These are phyloP conservation scores for Megaceryle alcyon DNA, from an alignment of 2,797 vertebrate species.

Conservation along the genomic window DNA sequence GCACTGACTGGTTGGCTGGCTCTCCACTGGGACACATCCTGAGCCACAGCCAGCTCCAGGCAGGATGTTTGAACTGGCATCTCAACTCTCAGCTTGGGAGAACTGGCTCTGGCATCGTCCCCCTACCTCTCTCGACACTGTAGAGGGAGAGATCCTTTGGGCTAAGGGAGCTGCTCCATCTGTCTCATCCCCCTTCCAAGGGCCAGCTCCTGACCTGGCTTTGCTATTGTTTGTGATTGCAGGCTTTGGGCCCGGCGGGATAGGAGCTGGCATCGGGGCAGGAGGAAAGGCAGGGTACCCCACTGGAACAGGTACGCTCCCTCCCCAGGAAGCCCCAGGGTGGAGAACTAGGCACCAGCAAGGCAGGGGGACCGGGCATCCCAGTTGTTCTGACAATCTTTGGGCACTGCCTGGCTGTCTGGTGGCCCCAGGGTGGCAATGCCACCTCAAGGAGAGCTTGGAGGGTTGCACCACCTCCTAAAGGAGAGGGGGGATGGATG, in stretches of 20 bases:
- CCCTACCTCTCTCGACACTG: background rate
- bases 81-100: background rate
- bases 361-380: rapidly evolving
- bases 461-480: background rate
- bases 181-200: rapidly evolving
- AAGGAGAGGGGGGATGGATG: rapidly evolving
- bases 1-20: background rate
- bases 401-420: background rate
- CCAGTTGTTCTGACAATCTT: rapidly evolving
- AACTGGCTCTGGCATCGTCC: background rate
- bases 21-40: background rate
- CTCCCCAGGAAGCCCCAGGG: background rate
- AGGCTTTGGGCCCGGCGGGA: conserved; percentile 77
- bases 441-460: background rate
- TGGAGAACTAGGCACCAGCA: background rate
- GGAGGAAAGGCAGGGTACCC: conserved; percentile 89
- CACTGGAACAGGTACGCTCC: conserved; percentile 86
- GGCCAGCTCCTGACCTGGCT: background rate
- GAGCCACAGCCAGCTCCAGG: background rate
- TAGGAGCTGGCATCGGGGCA: conserved; percentile 80
- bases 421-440: background rate
- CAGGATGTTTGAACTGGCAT: background rate
- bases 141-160: background rate
- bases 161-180: background rate
- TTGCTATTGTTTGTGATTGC: conserved; percentile 7